These are phyloP conservation scores for Sarcophaga rosellei DNA, from an alignment of 2,888 invertebrate genomes.

Conservation along the genomic window DNA sequence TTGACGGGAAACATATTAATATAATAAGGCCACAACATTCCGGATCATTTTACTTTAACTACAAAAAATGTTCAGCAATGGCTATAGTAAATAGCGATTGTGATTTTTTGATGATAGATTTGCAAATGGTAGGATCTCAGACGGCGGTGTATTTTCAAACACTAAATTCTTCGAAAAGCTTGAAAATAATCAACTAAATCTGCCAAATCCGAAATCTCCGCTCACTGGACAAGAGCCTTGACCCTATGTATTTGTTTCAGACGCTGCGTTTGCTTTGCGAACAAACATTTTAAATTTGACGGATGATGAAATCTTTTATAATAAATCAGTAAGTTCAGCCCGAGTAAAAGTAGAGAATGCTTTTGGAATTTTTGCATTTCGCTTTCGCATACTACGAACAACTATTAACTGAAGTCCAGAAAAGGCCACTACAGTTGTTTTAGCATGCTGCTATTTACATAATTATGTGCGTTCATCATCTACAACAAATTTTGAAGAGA, in stretches of 20 bases:
- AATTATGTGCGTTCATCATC: background rate
- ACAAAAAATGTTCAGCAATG: slow-evolving; percentile 62
- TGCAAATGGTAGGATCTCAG: slow-evolving; percentile 39
- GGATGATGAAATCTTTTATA: slow-evolving; percentile 27
- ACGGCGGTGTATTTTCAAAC: slow-evolving; percentile 31
- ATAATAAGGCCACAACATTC: slow-evolving; percentile 57
- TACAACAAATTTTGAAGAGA: no score
- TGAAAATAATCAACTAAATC: slow-evolving; percentile 32
- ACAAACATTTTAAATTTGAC: slow-evolving; percentile 43
- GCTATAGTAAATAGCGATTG: slow-evolving; percentile 44
- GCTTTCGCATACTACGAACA: slow-evolving; percentile 49
- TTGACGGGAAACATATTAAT: slow-evolving; percentile 64
- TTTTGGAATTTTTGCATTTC: slow-evolving; percentile 53
- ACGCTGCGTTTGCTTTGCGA: slow-evolving; percentile 50
- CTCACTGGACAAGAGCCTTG: slow-evolving; percentile 36
- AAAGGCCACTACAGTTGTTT: slow-evolving; percentile 48
- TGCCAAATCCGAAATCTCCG: slow-evolving; percentile 40
- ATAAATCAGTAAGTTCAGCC: slow-evolving; percentile 53
- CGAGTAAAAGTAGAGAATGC: slow-evolving; percentile 52
- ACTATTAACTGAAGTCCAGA: slow-evolving; percentile 44
- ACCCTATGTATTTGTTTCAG: slow-evolving; percentile 51
- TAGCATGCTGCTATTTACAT: slow-evolving; percentile 55
- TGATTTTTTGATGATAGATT: slow-evolving; percentile 41
- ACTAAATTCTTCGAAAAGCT: slow-evolving; percentile 13
- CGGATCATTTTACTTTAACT: slow-evolving; percentile 64